These are phyloP conservation scores for Sebastes schlegelii DNA, from an alignment of 2,113 vertebrate species.

Conservation along the genomic window DNA sequence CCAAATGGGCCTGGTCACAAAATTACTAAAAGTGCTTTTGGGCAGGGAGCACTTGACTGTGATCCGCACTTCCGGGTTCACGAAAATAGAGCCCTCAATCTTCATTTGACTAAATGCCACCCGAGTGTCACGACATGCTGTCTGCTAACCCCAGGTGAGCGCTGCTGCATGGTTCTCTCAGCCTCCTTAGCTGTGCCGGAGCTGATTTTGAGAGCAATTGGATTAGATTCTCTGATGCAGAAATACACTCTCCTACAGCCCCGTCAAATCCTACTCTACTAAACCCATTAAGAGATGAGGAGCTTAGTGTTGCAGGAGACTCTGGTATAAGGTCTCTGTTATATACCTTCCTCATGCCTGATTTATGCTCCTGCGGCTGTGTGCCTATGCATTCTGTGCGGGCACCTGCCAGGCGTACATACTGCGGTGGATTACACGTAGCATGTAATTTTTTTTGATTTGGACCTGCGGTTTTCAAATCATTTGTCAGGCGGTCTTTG, in stretches of 20 bases:
- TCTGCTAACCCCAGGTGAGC: slow-evolving; percentile 12
- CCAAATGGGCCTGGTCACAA: too few relatives aligned
- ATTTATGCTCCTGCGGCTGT: neutral
- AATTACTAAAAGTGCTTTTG: neutral
- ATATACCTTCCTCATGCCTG: neutral
- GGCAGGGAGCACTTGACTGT: neutral
- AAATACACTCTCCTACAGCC: slow-evolving; percentile 68
- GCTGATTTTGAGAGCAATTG: slow-evolving; percentile 63
- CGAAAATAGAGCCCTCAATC: neutral
- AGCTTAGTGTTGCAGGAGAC: slow-evolving; percentile 42
- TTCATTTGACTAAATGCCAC: neutral
- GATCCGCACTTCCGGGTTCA: neutral
- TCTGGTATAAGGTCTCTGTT: neutral
- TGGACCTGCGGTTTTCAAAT: too few relatives aligned
- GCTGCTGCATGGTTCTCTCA: neutral
- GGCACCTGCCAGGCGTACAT: too few relatives aligned
- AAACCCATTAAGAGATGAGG: slow-evolving; percentile 45
- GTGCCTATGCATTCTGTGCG: neutral
- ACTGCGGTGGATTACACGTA: too few relatives aligned
- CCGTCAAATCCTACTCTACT: slow-evolving; percentile 57
- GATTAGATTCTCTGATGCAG: slow-evolving; percentile 72
- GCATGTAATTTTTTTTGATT: too few relatives aligned
- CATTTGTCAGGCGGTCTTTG: too few relatives aligned
- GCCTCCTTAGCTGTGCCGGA: slow-evolving; percentile 16
- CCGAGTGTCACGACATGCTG: neutral